phyloP scores from a whole-genome alignment of 1,140 invertebrate genomes.

The Alviniconcha marisindica region DNA sequence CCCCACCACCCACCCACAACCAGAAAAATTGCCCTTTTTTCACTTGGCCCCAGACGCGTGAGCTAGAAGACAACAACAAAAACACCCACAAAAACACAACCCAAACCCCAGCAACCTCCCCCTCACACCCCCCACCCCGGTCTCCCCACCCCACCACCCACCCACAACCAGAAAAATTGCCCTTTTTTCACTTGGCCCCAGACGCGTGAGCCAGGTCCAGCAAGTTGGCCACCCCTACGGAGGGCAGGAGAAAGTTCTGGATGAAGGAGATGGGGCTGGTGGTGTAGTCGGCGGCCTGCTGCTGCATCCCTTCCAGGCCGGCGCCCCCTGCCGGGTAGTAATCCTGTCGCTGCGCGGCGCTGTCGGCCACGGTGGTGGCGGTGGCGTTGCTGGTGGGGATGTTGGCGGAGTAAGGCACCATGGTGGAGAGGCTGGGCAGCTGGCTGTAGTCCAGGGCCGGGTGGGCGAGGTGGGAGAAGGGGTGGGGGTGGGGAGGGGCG shows the following conservation, averaged over 20 bases:
- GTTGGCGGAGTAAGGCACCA: conserved; percentile 10
- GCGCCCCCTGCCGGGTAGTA: not conserved
- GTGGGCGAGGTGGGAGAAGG: not conserved
- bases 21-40: no score
- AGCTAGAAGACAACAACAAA: no score
- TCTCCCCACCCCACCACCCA: no score
- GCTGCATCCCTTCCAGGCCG: conserved; percentile 32
- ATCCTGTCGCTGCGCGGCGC: not conserved
- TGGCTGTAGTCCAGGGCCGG: not conserved
- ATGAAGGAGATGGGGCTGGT: conserved; percentile 43
- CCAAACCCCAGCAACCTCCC: no score
- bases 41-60: no score
- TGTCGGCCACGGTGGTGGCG: not conserved
- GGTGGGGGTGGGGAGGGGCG: not conserved
- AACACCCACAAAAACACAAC: no score
- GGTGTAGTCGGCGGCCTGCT: conserved; percentile 23
- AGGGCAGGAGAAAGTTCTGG: conserved; percentile 44
- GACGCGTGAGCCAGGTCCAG: conserved; percentile 42
- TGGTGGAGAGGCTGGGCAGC: not conserved
- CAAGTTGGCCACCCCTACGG: conserved; percentile 40
- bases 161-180: no score
- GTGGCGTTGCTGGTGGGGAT: conserved; percentile 14
- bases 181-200: conserved; percentile 9
- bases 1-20: no score
- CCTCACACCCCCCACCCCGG: no score